Percentiles rank a stretch among this genome's conserved stretches.
phyloP scores from a whole-genome alignment of 2,888 invertebrate genomes.

The Eupithecia tripunctaria region DNA sequence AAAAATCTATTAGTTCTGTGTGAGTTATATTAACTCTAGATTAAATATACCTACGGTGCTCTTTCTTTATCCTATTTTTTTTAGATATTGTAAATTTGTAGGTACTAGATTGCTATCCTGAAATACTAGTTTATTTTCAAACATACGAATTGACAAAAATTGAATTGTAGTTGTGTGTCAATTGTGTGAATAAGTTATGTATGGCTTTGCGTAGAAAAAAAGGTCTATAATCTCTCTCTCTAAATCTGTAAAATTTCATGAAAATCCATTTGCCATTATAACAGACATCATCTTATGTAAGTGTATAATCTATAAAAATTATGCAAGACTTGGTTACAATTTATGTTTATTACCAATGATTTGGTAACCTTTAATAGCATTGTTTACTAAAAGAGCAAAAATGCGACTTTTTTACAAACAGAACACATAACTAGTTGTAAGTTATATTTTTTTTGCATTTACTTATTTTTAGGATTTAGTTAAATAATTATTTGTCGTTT shows the following conservation, averaged over 20 bases:
- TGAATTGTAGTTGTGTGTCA: no score
- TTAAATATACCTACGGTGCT: not conserved
- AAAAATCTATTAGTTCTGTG: not conserved
- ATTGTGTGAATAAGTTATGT: not conserved
- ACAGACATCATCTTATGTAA: not conserved
- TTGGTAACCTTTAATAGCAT: not conserved
- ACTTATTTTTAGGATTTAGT: not conserved
- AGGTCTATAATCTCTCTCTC: no score
- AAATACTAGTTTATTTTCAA: not conserved
- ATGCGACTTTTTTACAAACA: not conserved
- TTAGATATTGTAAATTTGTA: not conserved
- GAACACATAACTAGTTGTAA: not conserved
- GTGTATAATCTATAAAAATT: not conserved
- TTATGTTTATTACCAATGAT: not conserved
- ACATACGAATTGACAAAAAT: not conserved
- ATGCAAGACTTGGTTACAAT: not conserved
- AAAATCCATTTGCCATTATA: not conserved
- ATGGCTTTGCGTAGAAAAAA: not conserved
- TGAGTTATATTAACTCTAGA: not conserved
- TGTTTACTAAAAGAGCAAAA: not conserved
- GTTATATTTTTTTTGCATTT: slow-evolving; percentile 1
- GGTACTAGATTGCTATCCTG: no score
- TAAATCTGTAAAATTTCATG: not conserved
- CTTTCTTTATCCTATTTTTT: not conserved
- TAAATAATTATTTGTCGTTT: not conserved